Conservation (phyloP, 2,888 invertebrate species). For the Volucella bombylans region DNA sequence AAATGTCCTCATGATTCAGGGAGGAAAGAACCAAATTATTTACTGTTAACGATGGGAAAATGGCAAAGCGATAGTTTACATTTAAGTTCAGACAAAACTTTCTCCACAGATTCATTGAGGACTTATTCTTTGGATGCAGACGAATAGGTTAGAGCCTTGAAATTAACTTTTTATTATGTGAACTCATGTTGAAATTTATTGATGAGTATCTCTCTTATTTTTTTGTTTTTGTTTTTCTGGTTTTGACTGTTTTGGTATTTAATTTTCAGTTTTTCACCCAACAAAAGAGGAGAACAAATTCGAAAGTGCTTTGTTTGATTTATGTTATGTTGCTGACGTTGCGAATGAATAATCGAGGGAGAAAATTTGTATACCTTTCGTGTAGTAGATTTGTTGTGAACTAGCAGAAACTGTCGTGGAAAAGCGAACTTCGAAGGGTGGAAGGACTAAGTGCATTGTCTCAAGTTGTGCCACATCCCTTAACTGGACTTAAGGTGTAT, state of each 20-base stretch:
- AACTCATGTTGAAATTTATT: slow-evolving; percentile 53
- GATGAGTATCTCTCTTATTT: not conserved
- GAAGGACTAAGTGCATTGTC: no score
- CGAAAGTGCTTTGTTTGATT: slow-evolving; percentile 20
- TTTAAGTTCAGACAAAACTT: slow-evolving; percentile 46
- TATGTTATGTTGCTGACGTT: slow-evolving; percentile 2
- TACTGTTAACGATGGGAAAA: slow-evolving; percentile 53
- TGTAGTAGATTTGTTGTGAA: no score
- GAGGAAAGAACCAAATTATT: slow-evolving; percentile 42
- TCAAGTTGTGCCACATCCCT: no score
- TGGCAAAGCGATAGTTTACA: slow-evolving; percentile 48
- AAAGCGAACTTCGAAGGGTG: no score
- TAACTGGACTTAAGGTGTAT: no score
- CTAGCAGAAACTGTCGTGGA: no score
- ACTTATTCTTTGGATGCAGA: slow-evolving; percentile 8
- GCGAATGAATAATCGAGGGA: no score
- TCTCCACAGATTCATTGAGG: slow-evolving; percentile 25
- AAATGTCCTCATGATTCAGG: slow-evolving; percentile 25
- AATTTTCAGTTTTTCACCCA: slow-evolving; percentile 15
- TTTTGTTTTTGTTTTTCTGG: not conserved
- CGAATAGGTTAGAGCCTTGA: slow-evolving; percentile 13
- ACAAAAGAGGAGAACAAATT: not conserved
- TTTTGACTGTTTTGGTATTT: slow-evolving; percentile 29
- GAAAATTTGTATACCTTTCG: no score
- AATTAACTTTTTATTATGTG: slow-evolving; percentile 34